These are phyloP conservation scores for Terebella lapidaria DNA, from an alignment of 2,888 invertebrate genomes.

Conservation along the genomic window DNA sequence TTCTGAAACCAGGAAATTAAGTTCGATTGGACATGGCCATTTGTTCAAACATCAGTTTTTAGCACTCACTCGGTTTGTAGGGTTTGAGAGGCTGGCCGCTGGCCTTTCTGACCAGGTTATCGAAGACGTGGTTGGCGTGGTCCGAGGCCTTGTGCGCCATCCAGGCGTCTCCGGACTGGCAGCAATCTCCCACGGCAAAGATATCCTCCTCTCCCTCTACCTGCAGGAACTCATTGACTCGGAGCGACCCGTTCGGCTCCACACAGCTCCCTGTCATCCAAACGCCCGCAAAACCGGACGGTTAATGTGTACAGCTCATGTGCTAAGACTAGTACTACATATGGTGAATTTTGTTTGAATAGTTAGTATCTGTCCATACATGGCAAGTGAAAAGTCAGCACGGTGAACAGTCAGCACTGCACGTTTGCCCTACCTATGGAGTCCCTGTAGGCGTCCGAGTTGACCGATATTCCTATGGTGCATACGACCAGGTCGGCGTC, in stretches of 20 bases:
- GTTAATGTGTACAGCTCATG: no score
- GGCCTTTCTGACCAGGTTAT: neutral
- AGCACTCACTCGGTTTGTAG: no score
- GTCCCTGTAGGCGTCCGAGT: slow-evolving; percentile 6
- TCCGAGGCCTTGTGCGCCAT: slow-evolving; percentile 10
- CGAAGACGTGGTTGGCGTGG: slow-evolving; percentile 4
- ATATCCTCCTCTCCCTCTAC: slow-evolving; percentile 17
- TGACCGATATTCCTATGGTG: slow-evolving; percentile 9
- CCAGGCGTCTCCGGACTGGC: slow-evolving; percentile 4
- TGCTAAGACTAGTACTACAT: no score
- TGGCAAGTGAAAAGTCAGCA: no score
- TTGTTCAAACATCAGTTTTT: no score
- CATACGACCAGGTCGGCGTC: slow-evolving; percentile 9
- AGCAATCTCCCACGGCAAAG: slow-evolving; percentile 20
- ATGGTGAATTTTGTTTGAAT: no score
- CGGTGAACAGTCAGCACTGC: no score
- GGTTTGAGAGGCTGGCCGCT: neutral
- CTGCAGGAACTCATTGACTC: slow-evolving; percentile 18
- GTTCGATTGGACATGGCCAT: no score
- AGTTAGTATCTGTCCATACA: no score
- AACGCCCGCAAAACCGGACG: no score
- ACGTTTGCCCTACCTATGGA: slow-evolving; percentile 6
- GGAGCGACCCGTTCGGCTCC: slow-evolving; percentile 8
- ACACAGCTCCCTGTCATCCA: neutral
- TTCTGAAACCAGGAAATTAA: no score